Conservation (phyloP, 2,113 vertebrate species). For the Gila orcuttii region DNA sequence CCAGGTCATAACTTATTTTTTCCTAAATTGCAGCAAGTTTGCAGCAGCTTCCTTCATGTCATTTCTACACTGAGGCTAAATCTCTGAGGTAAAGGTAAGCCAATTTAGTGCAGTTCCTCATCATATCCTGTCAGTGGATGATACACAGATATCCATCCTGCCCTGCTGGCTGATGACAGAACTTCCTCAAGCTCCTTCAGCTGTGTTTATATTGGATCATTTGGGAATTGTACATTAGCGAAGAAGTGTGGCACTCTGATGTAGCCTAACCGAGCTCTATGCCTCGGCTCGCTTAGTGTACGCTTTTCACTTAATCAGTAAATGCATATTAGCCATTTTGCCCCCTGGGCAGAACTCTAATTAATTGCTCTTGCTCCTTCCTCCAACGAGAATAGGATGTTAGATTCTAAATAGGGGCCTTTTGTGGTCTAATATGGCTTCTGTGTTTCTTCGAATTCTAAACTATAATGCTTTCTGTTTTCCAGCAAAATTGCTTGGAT, state of each 20-base stretch:
- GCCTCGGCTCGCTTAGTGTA: neutral
- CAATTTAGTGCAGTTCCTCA: conserved; percentile 34
- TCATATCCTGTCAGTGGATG: conserved; percentile 52
- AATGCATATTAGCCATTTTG: conserved; percentile 50
- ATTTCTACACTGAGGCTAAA: neutral
- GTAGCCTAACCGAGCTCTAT: neutral
- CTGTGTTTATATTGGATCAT: conserved; percentile 29
- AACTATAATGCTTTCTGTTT: conserved; percentile 18
- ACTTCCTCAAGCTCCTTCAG: conserved; percentile 43
- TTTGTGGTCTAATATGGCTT: conserved; percentile 46
- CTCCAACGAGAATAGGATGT: conserved; percentile 42
- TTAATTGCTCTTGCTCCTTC: conserved; percentile 47
- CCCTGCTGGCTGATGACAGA: conserved; percentile 23
- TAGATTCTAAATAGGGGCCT: conserved; percentile 35
- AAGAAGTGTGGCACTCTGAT: conserved; percentile 1
- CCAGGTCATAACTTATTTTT: neutral
- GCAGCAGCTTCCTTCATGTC: neutral
- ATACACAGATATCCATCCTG: conserved; percentile 45
- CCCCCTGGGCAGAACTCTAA: conserved; percentile 41
- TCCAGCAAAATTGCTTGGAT: conserved; percentile 11
- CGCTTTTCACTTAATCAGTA: conserved; percentile 39
- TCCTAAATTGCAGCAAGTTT: neutral
- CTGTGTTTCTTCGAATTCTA: conserved; percentile 33
- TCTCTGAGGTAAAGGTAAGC: conserved; percentile 20
- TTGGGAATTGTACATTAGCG: conserved; percentile 25